These are phyloP conservation scores for Nicator chloris DNA, from an alignment of 2,113 vertebrate genomes.

Conservation along the genomic window DNA sequence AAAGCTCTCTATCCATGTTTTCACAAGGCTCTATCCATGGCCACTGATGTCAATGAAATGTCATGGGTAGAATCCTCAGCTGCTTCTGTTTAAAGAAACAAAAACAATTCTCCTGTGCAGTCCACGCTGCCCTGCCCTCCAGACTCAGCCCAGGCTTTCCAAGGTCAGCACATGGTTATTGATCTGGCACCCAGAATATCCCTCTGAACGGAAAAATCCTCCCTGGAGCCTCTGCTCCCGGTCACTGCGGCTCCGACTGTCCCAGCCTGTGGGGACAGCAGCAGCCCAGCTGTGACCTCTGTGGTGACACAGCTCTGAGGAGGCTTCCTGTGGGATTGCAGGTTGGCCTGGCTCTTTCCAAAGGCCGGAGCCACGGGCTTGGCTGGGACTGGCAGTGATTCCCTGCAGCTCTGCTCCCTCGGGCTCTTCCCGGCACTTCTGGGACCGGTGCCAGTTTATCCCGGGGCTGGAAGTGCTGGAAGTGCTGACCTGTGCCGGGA, in stretches of 20 bases:
- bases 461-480: background rate
- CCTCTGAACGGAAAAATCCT: background rate
- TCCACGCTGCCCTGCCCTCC: background rate
- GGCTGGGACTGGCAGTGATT: background rate
- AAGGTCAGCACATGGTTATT: background rate
- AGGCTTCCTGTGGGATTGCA: background rate
- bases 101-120: background rate
- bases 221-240: background rate
- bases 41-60: background rate
- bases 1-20: background rate
- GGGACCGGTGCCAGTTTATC: background rate
- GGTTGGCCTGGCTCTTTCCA: background rate
- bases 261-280: background rate
- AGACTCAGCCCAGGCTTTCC: background rate
- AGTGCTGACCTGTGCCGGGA: background rate
- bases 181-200: slow-evolving; percentile 14
- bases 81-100: slow-evolving; percentile 17
- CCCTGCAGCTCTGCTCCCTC: accelerated
- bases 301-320: background rate
- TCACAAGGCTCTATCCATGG: background rate
- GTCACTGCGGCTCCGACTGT: background rate
- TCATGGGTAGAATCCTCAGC: background rate
- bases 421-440: accelerated
- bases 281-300: background rate
- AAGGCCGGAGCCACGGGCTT: background rate